Evolutionary conservation across 2,888 invertebrate genomes (phyloP), one percentile per base, ranked within the genome.

Genomic region (Myopa testacea): DNA sequence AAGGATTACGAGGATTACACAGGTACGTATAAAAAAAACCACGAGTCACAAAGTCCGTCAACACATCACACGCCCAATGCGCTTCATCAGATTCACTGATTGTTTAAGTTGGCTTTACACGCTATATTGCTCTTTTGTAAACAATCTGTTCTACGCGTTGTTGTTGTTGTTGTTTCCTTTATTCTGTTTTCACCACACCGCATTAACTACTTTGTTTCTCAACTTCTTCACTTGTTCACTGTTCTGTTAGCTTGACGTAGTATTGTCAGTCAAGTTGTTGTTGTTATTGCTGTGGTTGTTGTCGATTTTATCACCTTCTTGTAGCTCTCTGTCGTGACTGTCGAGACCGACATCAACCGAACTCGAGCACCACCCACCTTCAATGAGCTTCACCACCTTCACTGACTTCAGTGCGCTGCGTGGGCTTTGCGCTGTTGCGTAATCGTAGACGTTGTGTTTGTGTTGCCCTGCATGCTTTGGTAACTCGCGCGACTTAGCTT

Each of bases 111-210:
- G 55, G 10, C 10, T 55, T 55, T 4, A n/a, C n/a, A n/a, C 55
- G 16, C n/a, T 6, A n/a, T 14, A 14, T 50, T 14, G 50, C 50
- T 50, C 55, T 55, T 55, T 55, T n/a, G 16, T 55, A 8, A 50
- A 50, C n/a, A 16, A 4, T 45, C 45, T 10, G 45, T 3, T 45
- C 45, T 6, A 8, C 45, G 1, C 1, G n/a, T 14, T 69, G 37
- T 60, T 76, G 72, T 16, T 80, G 52, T 19, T 76, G 62, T 68
- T 74, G 63, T 62, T 76, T 81, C 78, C 81, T 81, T 80, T 26
- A 26, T 82, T 34, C 55, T 71, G 19, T 34, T 37, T 55, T 50
- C 55, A 52, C 19, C 38, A 26, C 50, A 63, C 62, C 50, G 26
- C 26, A 2, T 26, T 26, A 26, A 26, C 26, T 26, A 26, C 26